Evolutionary conservation across 2,797 vertebrate genomes (phyloP), one percentile per base, ranked within the genome.

Genomic region (Ceyx erithaca): DNA sequence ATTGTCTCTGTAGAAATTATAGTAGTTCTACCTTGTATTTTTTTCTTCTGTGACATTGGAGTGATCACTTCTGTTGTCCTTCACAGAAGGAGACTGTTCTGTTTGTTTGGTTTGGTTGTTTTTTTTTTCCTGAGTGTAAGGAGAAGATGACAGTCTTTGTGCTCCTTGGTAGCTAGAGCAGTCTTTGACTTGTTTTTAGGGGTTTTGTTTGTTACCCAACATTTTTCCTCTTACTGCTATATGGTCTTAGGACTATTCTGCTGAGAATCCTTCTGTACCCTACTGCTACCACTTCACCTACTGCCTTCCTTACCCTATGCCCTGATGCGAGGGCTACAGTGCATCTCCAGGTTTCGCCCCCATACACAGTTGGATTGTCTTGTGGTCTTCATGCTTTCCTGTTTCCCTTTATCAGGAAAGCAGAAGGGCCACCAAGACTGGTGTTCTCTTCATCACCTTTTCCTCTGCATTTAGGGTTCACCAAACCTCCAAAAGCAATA

Each of bases 1-100:
- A 31, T 46, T 82, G 66, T 79, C 77, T 52, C 48, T 83, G 46
- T 80, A 82, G 88, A 94, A 96, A 81, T 91, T 55, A 87, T 48
- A 78, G 49, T 80, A 58, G 33, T 73, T 92, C 59, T 93, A 90
- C 76, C 62, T 87, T 82, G 63, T 51, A 69, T 20, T 18, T 62
- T 62, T 72, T 21, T 23, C n/a, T 31, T 54, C 8, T 84, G 63
- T 80, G 23, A 51, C n/a, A 31, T 52, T 68, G 46, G 33, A 71
- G 20, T 46, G 23, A 58, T 71, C 48, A 12, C 14, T 82, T 87
- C 54, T 71, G 37, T 88, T 4, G 2, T 83, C 54, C 62, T 89
- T 87, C 43, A 59, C 68, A 80, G 75, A 79, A 82, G n/a, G 26
- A 80, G 19, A 11, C 10, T 1, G 22, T 35, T 51, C 41, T 46